Conservation (phyloP, 2,888 invertebrate species). For the Spilarctia lutea region DNA sequence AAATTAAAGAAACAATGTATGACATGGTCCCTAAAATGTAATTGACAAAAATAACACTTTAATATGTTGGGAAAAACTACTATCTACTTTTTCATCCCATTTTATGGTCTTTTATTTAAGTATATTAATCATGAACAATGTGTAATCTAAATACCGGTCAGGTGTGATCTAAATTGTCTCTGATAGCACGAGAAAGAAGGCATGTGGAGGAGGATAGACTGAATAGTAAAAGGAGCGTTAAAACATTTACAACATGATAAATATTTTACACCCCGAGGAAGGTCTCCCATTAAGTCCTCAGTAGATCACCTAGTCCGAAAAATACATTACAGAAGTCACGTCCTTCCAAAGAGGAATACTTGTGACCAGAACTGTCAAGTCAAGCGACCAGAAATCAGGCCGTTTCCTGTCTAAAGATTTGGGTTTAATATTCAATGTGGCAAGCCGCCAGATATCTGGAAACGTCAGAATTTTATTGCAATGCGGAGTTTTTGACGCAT, state of each 20-base stretch:
- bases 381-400: neutral
- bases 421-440: neutral
- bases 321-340: neutral
- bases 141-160: too few relatives aligned
- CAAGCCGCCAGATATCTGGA: neutral
- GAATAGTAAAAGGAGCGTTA: neutral
- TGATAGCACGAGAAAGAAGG: too few relatives aligned
- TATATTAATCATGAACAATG: too few relatives aligned
- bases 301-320: neutral
- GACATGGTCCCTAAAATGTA: too few relatives aligned
- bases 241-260: too few relatives aligned
- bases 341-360: neutral
- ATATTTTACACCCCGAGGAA: too few relatives aligned
- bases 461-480: neutral
- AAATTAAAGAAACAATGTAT: neutral
- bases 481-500: conserved; percentile 1
- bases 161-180: too few relatives aligned
- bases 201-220: neutral
- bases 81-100: too few relatives aligned
- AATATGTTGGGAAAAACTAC: neutral
- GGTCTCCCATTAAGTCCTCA: neutral
- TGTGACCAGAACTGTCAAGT: neutral
- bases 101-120: too few relatives aligned
- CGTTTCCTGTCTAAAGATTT: neutral
- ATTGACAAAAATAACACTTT: neutral